Percentiles rank a stretch among this genome's conserved stretches.
phyloP scores from a whole-genome alignment of 2,797 vertebrate genomes.

The Phataginus tricuspis region DNA sequence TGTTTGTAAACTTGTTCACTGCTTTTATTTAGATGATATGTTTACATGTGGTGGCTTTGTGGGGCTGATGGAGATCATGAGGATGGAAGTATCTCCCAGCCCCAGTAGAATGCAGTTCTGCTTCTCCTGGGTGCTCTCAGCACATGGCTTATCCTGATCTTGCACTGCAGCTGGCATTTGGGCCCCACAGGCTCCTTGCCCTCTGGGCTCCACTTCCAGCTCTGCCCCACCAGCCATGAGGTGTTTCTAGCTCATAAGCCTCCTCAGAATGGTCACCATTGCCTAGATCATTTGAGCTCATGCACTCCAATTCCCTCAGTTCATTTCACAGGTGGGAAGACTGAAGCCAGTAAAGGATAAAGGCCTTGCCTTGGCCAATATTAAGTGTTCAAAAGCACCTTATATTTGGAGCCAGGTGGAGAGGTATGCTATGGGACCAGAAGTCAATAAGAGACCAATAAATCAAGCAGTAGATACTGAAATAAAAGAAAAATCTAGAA shows the following conservation, averaged over 20 bases:
- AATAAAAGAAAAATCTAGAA: slow-evolving; percentile 53
- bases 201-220: neutral
- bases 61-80: neutral
- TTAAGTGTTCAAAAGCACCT: neutral
- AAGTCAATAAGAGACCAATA: neutral
- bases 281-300: neutral
- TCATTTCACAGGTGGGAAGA: neutral
- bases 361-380: neutral
- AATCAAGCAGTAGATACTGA: slow-evolving; percentile 41
- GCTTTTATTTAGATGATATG: neutral
- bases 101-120: neutral
- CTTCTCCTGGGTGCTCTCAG: neutral
- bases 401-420: neutral
- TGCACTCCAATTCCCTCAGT: neutral
- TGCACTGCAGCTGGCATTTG: neutral
- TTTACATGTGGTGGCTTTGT: neutral
- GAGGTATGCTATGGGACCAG: neutral
- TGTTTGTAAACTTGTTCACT: neutral
- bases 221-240: neutral
- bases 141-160: neutral
- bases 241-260: neutral
- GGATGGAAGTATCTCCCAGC: neutral
- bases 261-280: neutral
- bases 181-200: neutral
- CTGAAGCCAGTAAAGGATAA: neutral